These are phyloP conservation scores for Neodontobutis hainanensis DNA, from an alignment of 2,113 vertebrate genomes.

Conservation along the genomic window DNA sequence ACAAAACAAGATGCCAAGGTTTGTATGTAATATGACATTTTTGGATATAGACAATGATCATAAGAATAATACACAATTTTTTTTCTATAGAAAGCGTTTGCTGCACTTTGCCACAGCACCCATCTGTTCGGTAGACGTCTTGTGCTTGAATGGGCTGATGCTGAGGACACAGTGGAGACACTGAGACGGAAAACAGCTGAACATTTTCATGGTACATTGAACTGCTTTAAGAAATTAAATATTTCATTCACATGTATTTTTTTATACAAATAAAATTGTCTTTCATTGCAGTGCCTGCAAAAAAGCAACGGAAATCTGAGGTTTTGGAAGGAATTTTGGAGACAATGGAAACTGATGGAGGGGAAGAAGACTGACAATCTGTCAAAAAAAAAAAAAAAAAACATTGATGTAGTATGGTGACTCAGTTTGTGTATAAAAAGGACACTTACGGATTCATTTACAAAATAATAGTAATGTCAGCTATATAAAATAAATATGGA, in stretches of 20 bases:
- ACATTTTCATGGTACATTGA: constrained; percentile 87
- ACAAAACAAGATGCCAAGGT: constrained; percentile 98
- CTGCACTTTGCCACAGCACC: constrained; percentile 94
- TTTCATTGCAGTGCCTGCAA: constrained; percentile 73
- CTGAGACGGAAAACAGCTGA: constrained; percentile 89
- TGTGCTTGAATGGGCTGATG: constrained; percentile 94
- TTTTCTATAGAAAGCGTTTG: constrained; percentile 87
- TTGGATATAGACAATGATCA: background rate
- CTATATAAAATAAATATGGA: background rate
- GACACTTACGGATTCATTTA: too few species aligned
- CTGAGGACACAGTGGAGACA: constrained; percentile 87
- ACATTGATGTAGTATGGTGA: too few species aligned
- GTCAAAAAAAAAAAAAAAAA: background rate
- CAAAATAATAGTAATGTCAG: too few species aligned
- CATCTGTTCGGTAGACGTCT: constrained; percentile 94
- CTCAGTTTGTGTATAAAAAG: too few species aligned
- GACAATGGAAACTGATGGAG: constrained; percentile 82
- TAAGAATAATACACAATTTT: background rate
- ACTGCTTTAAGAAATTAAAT: background rate
- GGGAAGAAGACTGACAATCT: constrained; percentile 52
- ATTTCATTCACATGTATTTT: background rate
- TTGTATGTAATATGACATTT: constrained; percentile 40
- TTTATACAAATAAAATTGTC: background rate
- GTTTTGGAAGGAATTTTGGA: constrained; percentile 87
- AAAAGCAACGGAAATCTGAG: constrained; percentile 81